phyloP scores from a whole-genome alignment of 2,797 vertebrate species.

The Manis javanica region DNA sequence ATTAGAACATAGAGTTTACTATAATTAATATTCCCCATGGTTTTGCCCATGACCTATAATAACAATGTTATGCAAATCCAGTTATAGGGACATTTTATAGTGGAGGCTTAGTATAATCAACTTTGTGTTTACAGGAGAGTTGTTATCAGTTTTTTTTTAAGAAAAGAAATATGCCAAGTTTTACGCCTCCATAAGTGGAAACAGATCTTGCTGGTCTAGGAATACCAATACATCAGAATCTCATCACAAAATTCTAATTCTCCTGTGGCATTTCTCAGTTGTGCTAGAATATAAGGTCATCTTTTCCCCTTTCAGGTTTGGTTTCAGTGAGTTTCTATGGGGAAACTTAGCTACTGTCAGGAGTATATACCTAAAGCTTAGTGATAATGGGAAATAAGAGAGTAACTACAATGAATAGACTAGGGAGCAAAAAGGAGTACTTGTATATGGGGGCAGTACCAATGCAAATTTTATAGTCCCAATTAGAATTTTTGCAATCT shows the following conservation, averaged over 20 bases:
- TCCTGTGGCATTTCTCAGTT: constrained; percentile 32
- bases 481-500: constrained; percentile 50
- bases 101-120: background rate
- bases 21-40: constrained; percentile 33
- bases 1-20: constrained; percentile 12
- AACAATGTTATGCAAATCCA: background rate
- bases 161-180: constrained; percentile 39
- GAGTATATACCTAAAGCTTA: background rate
- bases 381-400: background rate
- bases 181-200: background rate
- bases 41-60: background rate
- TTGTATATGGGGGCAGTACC: background rate
- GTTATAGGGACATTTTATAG: constrained; percentile 18
- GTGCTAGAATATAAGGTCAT: background rate
- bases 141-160: background rate
- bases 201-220: background rate
- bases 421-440: background rate
- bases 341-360: background rate
- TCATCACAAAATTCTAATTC: constrained; percentile 37
- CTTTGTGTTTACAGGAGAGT: background rate
- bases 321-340: background rate
- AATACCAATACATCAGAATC: constrained; percentile 11
- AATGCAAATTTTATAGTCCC: constrained; percentile 32
- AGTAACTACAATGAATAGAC: background rate
- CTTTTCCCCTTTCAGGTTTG: constrained; percentile 33